Evolutionary conservation across 2,888 invertebrate species (phyloP), one percentile per base, ranked within the genome.

Genomic region (Carterocephalus palaemon): DNA sequence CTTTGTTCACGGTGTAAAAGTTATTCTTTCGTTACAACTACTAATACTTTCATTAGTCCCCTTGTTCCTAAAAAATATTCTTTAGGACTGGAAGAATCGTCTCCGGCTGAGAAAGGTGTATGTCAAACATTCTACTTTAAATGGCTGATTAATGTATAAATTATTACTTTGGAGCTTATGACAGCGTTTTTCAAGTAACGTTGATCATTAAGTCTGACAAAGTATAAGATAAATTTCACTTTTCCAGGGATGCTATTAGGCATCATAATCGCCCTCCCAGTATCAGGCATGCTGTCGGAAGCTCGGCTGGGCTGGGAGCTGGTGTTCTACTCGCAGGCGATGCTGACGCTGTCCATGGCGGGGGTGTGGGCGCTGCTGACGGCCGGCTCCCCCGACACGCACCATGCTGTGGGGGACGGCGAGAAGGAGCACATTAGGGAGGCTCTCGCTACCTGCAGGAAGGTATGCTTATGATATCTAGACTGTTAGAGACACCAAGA

Each of bases 371-470:
- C 57, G 0, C 56, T 76, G 1, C 60, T 85, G 3, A 84, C 84
- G 0, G 72, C 81, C 0, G 69, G 70, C 37, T 55, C 71, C 0
- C 84, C 84, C 0, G 67, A 58, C 0, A 46, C 60, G 1, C 84
- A 85, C 23, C 76, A 66, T 9, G 85, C 84, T 0, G 59, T 82
- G 0, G 77, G 81, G 0, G 81, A 85, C 26, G 59, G 54, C 0
- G 85, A 85, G 50, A 78, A 75, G 17, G 80, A 83, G 20, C 76
- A 70, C 28, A 75, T 85, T 2, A 65, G 53, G n/a, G 73, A 78
- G 19, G 62, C 78, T 2, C 50, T 73, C 6, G 47, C 45, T 0
- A 43, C 42, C 6, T 64, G 54, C 32, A 51, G 48, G 8, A 56
- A 59, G 57, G 66, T 66, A 31, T 3, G 24, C 7, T 37, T 6